Conservation (phyloP, 2,797 vertebrate genomes). For the Podarcis lilfordi region DNA sequence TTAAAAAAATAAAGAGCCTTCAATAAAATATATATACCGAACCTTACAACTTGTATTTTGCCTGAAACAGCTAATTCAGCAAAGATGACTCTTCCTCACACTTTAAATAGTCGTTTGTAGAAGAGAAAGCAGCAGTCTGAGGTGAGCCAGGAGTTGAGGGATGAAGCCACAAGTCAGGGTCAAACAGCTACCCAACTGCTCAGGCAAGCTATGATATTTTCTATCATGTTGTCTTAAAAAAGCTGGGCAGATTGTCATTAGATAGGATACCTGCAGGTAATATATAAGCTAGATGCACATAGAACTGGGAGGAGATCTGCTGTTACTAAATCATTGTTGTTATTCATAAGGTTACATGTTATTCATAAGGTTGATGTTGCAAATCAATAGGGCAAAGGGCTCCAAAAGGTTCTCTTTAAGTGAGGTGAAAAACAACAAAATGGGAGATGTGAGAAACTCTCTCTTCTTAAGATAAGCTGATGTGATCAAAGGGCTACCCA, state of each 20-base stretch:
- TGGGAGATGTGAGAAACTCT: not conserved
- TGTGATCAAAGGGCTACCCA: not conserved
- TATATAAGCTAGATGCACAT: too few species aligned
- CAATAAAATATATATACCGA: not conserved
- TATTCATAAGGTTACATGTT: not conserved
- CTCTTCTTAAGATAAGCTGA: not conserved
- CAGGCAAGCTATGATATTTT: too few species aligned
- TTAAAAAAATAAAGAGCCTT: not conserved
- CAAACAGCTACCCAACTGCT: not conserved
- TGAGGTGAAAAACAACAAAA: not conserved
- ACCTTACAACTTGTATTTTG: not conserved
- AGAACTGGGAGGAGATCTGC: too few species aligned
- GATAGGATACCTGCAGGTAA: too few species aligned
- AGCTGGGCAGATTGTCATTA: too few species aligned
- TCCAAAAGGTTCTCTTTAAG: not conserved
- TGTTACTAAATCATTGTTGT: not conserved
- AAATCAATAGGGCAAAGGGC: not conserved
- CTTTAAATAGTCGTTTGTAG: not conserved
- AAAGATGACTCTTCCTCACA: rapidly evolving
- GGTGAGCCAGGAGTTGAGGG: not conserved
- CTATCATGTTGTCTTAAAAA: too few species aligned
- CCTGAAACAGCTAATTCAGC: rapidly evolving
- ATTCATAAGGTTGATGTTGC: not conserved
- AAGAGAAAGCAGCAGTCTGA: not conserved
- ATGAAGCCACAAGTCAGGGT: not conserved